These are phyloP conservation scores for Podarcis muralis DNA, from an alignment of 2,113 vertebrate genomes.

Conservation along the genomic window DNA sequence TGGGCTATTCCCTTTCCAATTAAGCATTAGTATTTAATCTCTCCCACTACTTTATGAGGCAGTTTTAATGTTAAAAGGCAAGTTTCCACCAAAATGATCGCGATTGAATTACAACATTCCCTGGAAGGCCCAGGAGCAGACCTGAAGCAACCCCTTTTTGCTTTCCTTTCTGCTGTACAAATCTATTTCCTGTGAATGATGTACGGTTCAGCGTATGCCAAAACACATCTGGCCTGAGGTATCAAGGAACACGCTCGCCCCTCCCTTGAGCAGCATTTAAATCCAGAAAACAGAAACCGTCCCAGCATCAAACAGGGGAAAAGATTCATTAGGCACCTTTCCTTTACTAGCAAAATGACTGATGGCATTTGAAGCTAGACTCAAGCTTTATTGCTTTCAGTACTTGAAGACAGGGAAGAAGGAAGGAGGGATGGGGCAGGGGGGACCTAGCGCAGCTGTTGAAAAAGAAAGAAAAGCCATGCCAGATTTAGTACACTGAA, in stretches of 20 bases:
- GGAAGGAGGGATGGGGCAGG: not conserved
- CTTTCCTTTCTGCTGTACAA: constrained; percentile 39
- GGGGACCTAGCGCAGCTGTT: constrained; percentile 47
- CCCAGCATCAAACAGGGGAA: constrained; percentile 38
- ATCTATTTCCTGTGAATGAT: constrained; percentile 42
- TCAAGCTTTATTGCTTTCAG: constrained; percentile 56
- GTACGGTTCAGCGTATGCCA: constrained; percentile 1
- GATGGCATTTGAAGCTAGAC: constrained; percentile 44
- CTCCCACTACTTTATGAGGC: constrained; percentile 59
- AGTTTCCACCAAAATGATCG: constrained; percentile 1
- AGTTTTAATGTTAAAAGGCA: constrained; percentile 45
- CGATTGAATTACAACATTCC: constrained; percentile 29
- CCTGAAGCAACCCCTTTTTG: constrained; percentile 47
- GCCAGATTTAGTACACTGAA: constrained; percentile 53
- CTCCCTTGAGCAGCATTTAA: constrained; percentile 10
- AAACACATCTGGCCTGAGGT: constrained; percentile 13
- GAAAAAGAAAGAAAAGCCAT: constrained; percentile 55
- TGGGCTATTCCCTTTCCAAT: constrained; percentile 58
- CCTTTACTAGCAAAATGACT: constrained; percentile 63
- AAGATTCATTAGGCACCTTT: constrained; percentile 56
- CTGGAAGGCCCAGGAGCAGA: constrained; percentile 37
- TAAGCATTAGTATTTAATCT: constrained; percentile 65
- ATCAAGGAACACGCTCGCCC: constrained; percentile 7
- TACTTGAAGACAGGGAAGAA: constrained; percentile 45
- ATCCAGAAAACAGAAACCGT: constrained; percentile 19